Evolutionary conservation across 2,888 invertebrate species (phyloP), one percentile per base, ranked within the genome.

Genomic region (Melinaea menophilus): DNA sequence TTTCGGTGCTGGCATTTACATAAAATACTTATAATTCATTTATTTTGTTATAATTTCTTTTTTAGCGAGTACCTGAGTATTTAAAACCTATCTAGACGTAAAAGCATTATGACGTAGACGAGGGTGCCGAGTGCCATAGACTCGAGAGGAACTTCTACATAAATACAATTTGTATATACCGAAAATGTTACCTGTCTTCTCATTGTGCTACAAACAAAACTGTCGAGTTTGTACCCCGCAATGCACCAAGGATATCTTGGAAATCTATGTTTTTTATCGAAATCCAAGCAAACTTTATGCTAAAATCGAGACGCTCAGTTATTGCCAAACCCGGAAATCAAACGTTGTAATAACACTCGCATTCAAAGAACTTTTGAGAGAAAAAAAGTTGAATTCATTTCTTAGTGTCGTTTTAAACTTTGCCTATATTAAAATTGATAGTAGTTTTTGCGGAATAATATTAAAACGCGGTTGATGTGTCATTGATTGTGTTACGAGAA

Each of bases 241-340:
- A 58, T 67, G 67, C 67, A 67, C 65, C 64, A 60, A 61, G 54
- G 61, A 65, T 64, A 62, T 57, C 62, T 61, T 56, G 63, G 62
- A 55, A 62, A 54, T 56, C 58, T 55, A 35, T 47, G 51, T 61
- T 63, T 68, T 60, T 69, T 69, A 62, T 63, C 56, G 55, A 58
- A 60, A 63, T 55, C 59, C 59, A 59, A 65, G 56, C 64, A 61
- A 67, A 63, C 61, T 41, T 61, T 65, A 65, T 66, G 59, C 63
- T 61, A 67, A 57, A 63, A 66, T 62, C 63, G 63, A 62, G 62
- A 55, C 56, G 46, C 59, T 47, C 62, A 45, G 64, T 64, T 65
- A 68, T 70, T 70, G 69, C 65, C 69, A 67, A 66, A 66, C 63
- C 65, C 63, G 65, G 63, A 70, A 66, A 65, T 68, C 62, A 65